A percentile compares a stretch with the other conserved stretches of the same genome.
Evolutionary conservation across 1,140 invertebrate genomes (phyloP).

Genomic region (Hyles euphorbiae): DNA sequence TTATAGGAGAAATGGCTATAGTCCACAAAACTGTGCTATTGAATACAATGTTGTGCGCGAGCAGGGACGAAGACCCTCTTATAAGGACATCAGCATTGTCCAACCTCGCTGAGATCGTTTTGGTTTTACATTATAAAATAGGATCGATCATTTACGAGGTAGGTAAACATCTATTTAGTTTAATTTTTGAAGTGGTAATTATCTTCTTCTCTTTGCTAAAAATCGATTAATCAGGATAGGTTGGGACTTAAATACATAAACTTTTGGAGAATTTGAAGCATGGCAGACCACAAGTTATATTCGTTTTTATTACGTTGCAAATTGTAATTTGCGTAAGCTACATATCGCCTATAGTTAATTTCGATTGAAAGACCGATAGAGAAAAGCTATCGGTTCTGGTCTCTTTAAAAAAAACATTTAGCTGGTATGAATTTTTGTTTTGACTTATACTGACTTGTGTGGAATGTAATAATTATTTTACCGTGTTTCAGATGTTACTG

Average conservation of each 20-base stretch:
- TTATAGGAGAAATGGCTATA: conserved; percentile 84
- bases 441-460: too few relatives aligned
- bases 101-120: conserved; percentile 90
- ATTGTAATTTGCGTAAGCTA: too few relatives aligned
- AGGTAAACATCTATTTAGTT: conserved; percentile 15
- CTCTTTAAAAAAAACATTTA: too few relatives aligned
- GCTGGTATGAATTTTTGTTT: too few relatives aligned
- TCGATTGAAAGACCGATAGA: too few relatives aligned
- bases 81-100: conserved; percentile 89
- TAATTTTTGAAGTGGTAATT: not conserved
- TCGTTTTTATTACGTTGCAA: too few relatives aligned
- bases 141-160: conserved; percentile 85
- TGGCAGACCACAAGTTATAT: too few relatives aligned
- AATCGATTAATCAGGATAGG: too few relatives aligned
- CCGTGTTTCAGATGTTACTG: conserved; percentile 78
- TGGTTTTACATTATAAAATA: conserved; percentile 84
- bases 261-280: too few relatives aligned
- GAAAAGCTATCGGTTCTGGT: too few relatives aligned
- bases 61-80: conserved; percentile 83
- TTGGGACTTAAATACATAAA: too few relatives aligned
- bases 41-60: conserved; percentile 82
- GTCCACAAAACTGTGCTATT: conserved; percentile 83
- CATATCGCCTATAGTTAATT: too few relatives aligned
- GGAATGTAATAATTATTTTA: not conserved
- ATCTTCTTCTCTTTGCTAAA: not conserved